Conservation (phyloP, 2,113 vertebrate genomes). For the Cariama cristata region DNA sequence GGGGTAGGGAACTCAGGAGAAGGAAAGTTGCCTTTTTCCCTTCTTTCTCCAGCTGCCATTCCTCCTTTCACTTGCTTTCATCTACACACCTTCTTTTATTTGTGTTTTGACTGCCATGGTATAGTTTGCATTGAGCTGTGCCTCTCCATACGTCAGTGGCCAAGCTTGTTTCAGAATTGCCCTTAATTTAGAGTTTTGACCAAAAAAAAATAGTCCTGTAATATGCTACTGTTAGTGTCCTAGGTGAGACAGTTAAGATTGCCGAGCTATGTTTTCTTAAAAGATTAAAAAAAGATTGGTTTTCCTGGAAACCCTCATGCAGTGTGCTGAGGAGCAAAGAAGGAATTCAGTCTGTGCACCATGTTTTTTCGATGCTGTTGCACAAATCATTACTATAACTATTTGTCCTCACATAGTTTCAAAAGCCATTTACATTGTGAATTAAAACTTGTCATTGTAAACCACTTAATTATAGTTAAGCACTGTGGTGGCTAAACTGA, state of each 20-base stretch:
- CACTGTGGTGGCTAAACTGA: not conserved
- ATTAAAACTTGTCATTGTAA: not conserved
- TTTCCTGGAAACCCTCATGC: not conserved
- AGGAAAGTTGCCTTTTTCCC: not conserved
- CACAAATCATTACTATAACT: not conserved
- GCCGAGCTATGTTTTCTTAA: not conserved
- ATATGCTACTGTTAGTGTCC: not conserved
- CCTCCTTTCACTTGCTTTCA: not conserved
- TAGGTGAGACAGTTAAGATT: not conserved
- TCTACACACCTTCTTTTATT: not conserved
- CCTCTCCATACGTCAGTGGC: not conserved
- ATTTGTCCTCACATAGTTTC: not conserved
- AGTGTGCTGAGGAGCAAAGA: not conserved
- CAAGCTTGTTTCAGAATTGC: not conserved
- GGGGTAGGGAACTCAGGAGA: not conserved
- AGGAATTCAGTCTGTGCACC: not conserved
- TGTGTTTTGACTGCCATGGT: not conserved
- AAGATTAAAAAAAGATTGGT: not conserved
- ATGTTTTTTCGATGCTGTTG: not conserved
- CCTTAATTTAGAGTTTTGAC: not conserved
- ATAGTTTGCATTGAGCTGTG: not conserved
- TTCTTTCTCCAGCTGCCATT: not conserved
- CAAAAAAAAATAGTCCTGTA: not conserved
- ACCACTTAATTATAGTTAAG: not conserved
- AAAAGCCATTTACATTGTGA: not conserved